These are phyloP conservation scores for Brachyhypopomus gauderio DNA, from an alignment of 2,113 vertebrate genomes.

Conservation along the genomic window DNA sequence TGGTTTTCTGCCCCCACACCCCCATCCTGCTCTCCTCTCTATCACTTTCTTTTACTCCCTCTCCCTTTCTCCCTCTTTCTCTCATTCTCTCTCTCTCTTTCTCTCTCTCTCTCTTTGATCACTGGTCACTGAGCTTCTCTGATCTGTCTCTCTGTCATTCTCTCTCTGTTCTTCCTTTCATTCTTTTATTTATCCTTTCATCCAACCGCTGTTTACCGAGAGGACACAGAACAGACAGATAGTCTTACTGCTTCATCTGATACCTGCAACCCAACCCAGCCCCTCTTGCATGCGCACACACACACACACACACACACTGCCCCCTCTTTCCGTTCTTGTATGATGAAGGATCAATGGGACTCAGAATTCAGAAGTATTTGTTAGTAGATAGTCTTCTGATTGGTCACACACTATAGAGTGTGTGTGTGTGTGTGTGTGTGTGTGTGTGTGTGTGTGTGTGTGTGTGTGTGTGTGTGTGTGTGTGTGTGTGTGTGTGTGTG, in stretches of 20 bases:
- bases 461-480: constrained; percentile 21
- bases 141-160: constrained; percentile 77
- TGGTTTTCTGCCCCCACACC: background rate
- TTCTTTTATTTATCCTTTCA: constrained; percentile 77
- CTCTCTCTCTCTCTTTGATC: constrained; percentile 70
- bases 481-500: constrained; percentile 19
- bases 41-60: too few relatives aligned
- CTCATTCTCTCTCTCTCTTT: background rate
- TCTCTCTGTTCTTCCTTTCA: constrained; percentile 64
- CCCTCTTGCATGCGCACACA: constrained; percentile 16
- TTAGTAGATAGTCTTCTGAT: background rate
- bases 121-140: constrained; percentile 77
- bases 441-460: constrained; percentile 34
- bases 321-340: background rate
- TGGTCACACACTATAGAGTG: constrained; percentile 20
- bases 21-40: background rate
- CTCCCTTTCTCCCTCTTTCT: background rate
- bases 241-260: constrained; percentile 79
- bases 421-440: constrained; percentile 13
- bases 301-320: background rate
- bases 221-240: constrained; percentile 65
- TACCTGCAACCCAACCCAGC: constrained; percentile 75
- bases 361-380: constrained; percentile 4
- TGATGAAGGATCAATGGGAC: background rate
- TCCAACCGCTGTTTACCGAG: constrained; percentile 77